phyloP scores from a whole-genome alignment of 2,797 vertebrate species.

The Semotilus atromaculatus region DNA sequence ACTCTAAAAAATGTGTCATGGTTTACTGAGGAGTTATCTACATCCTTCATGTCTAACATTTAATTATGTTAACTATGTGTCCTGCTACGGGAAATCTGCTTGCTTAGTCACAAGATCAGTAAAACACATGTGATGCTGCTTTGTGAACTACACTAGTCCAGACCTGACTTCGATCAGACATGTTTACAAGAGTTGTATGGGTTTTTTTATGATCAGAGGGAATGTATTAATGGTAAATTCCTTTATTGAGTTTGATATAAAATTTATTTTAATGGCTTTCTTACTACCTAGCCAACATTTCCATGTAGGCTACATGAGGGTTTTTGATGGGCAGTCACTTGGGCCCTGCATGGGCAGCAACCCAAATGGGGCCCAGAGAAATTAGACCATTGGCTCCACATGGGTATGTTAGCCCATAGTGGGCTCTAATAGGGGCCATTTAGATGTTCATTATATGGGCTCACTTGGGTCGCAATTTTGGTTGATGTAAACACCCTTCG shows the following conservation, averaged over 20 bases:
- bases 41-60: neutral
- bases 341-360: no score
- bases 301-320: no score
- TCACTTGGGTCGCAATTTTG: no score
- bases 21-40: neutral
- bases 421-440: no score
- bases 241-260: neutral
- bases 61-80: neutral
- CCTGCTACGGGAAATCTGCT: slow-evolving; percentile 3
- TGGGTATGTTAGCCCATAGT: no score
- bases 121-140: neutral
- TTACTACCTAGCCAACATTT: no score
- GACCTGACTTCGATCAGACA: neutral
- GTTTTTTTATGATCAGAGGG: neutral
- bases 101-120: slow-evolving; percentile 14
- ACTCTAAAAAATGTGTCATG: neutral
- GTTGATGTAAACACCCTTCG: no score
- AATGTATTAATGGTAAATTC: neutral
- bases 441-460: no score
- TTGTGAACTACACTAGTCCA: neutral
- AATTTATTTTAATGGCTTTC: neutral
- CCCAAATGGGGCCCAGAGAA: no score
- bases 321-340: no score
- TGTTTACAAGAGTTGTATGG: neutral
- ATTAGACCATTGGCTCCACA: neutral